Conservation (phyloP, 2,797 vertebrate genomes). For the Crypturellus tataupa region DNA sequence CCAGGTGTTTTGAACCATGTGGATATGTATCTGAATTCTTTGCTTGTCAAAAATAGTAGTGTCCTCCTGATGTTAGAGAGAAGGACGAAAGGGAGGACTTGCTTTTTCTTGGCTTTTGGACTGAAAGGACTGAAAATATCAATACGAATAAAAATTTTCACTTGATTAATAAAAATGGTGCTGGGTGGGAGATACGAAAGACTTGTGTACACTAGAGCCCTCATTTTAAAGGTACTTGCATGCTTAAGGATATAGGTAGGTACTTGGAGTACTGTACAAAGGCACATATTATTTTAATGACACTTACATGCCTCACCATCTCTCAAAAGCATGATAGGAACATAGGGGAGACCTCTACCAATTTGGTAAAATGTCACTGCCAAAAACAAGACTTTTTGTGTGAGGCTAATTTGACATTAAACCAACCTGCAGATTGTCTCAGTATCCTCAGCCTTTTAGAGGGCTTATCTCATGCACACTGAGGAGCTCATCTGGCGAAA, state of each 20-base stretch:
- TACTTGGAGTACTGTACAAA: neutral
- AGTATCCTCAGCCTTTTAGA: neutral
- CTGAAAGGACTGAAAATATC: neutral
- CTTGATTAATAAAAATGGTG: constrained; percentile 9
- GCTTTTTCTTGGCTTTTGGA: constrained; percentile 4
- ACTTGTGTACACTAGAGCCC: neutral
- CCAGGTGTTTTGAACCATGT: neutral
- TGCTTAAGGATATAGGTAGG: neutral
- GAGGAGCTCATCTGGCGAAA: neutral
- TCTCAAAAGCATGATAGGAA: neutral
- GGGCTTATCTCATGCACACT: neutral
- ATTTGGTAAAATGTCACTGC: neutral
- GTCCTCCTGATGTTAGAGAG: neutral
- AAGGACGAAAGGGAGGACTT: accelerated
- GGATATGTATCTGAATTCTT: neutral
- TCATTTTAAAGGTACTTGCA: neutral
- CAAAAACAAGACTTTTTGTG: neutral
- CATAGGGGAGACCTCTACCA: neutral
- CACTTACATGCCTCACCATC: neutral
- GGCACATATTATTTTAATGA: constrained; percentile 42
- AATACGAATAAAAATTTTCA: constrained; percentile 9
- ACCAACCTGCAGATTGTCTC: neutral
- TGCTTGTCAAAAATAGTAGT: neutral
- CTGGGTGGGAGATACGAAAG: neutral
- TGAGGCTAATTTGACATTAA: neutral